phyloP scores from a whole-genome alignment of 2,113 vertebrate genomes.

The Xenus cinereus region DNA sequence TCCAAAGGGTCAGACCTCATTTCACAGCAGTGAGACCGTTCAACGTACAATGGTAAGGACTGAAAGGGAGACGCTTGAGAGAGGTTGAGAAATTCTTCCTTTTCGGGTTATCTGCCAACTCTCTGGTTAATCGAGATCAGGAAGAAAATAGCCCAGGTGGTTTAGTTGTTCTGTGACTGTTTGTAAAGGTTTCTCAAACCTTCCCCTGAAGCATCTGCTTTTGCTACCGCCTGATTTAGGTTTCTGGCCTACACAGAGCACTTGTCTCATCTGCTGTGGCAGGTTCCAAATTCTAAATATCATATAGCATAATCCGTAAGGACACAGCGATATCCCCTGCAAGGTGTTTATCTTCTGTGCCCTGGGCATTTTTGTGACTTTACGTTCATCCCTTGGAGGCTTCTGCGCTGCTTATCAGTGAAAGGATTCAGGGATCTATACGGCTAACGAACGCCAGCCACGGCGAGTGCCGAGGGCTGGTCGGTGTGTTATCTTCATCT shows the following conservation, averaged over 20 bases:
- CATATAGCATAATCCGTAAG: background rate
- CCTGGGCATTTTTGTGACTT: background rate
- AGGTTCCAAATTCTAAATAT: background rate
- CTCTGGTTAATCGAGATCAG: background rate
- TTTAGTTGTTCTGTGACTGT: background rate
- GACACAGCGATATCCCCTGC: background rate
- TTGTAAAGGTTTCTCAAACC: background rate
- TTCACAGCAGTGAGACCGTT: background rate
- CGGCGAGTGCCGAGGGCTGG: background rate
- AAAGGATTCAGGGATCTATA: background rate
- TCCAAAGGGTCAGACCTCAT: background rate
- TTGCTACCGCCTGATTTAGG: background rate
- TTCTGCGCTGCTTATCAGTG: background rate
- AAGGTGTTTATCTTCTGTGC: background rate
- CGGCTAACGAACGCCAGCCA: background rate
- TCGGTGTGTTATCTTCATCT: background rate
- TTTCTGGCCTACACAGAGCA: background rate
- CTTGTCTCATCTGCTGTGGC: background rate
- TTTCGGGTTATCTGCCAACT: background rate
- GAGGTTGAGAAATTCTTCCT: background rate
- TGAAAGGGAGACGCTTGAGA: background rate
- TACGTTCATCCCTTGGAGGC: background rate
- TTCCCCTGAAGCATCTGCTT: background rate
- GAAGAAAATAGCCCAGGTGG: background rate
- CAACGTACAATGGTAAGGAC: rapidly evolving